Percentiles rank a stretch among this genome's conserved stretches.
Evolutionary conservation across 2,113 vertebrate genomes (phyloP).

Genomic region (Lates calcarifer): DNA sequence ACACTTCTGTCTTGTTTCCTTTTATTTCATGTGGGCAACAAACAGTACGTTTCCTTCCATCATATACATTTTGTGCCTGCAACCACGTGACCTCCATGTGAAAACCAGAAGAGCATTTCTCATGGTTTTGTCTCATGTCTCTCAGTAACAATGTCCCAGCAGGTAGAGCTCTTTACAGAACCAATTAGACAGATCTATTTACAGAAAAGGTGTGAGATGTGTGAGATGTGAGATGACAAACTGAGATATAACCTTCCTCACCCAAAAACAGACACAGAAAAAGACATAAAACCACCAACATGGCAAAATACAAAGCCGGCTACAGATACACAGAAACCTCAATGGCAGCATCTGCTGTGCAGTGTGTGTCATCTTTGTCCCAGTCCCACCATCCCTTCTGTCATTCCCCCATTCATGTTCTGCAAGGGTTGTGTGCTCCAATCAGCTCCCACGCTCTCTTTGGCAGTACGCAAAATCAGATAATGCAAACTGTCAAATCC

Average conservation of each 20-base stretch:
- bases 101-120: conserved; percentile 15
- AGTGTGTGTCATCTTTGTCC: conserved; percentile 22
- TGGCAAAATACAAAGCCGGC: background rate
- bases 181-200: conserved; percentile 12
- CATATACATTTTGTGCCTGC: too few relatives aligned
- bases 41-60: too few relatives aligned
- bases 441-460: conserved; percentile 41
- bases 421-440: conserved; percentile 21
- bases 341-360: background rate
- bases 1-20: too few relatives aligned
- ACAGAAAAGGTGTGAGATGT: background rate
- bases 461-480: conserved; percentile 16
- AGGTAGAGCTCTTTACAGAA: conserved; percentile 3
- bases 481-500: conserved; percentile 33
- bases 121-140: background rate
- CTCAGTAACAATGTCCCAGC: conserved; percentile 14
- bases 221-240: background rate
- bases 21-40: too few relatives aligned
- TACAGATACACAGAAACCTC: background rate
- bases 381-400: background rate
- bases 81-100: too few relatives aligned
- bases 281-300: background rate
- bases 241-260: background rate
- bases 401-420: conserved; percentile 46
- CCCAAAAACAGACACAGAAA: background rate